These are phyloP conservation scores for Drosophila rellima DNA, from an alignment of 2,888 invertebrate species.

Conservation along the genomic window DNA sequence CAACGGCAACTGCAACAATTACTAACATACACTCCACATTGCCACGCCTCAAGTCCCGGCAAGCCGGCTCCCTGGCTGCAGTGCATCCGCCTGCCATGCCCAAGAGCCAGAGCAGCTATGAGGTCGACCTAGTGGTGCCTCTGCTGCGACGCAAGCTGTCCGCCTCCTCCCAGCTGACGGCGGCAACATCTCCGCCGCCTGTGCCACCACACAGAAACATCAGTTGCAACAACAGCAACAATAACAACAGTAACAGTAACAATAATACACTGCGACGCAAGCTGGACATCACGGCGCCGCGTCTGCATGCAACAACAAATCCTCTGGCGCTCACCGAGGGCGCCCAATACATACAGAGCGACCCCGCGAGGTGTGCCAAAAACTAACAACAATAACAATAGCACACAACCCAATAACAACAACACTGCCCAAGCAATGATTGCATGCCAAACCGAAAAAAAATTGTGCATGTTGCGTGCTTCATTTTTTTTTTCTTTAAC, in stretches of 20 bases:
- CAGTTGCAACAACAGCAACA: conserved; percentile 44
- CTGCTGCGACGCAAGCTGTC: conserved; percentile 66
- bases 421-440: conserved; percentile 43
- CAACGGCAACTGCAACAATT: conserved; percentile 56
- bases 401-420: conserved; percentile 25
- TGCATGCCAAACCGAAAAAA: conserved; percentile 41
- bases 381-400: conserved; percentile 26
- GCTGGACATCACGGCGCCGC: conserved; percentile 87
- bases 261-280: conserved; percentile 81
- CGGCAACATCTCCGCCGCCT: conserved; percentile 32
- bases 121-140: conserved; percentile 49
- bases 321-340: conserved; percentile 86
- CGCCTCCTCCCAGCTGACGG: conserved; percentile 20
- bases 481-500: conserved; percentile 6
- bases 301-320: conserved; percentile 87
- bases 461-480: conserved; percentile 35
- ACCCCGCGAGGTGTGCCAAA: conserved; percentile 84
- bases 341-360: conserved; percentile 83
- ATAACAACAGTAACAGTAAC: conserved; percentile 40
- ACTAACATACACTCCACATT: conserved; percentile 71
- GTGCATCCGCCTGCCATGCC: conserved; percentile 68
- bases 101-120: conserved; percentile 75
- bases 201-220: conserved; percentile 37
- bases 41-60: conserved; percentile 61
- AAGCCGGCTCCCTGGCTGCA: conserved; percentile 46